phyloP scores from a whole-genome alignment of 2,797 vertebrate genomes.

The Malurus leucopterus region DNA sequence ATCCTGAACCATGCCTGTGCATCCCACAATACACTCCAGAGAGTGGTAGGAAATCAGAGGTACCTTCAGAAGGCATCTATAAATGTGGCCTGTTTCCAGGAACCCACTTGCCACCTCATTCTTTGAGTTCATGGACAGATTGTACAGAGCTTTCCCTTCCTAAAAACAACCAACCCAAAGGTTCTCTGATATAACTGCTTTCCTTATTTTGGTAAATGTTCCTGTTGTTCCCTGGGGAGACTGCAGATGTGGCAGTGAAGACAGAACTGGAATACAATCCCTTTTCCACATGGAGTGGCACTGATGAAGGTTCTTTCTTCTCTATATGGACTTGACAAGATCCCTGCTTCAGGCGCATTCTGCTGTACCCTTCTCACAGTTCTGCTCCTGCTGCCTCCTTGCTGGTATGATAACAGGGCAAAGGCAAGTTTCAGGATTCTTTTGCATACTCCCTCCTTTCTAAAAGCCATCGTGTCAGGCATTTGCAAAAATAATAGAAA shows the following conservation, averaged over 20 bases:
- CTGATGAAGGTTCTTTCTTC: not conserved
- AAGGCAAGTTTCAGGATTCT: not conserved
- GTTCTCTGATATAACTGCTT: not conserved
- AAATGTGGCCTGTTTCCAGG: not conserved
- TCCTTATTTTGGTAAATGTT: constrained; percentile 36
- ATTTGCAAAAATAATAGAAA: not conserved
- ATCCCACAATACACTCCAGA: not conserved
- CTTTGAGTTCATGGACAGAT: not conserved
- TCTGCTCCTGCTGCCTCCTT: not conserved
- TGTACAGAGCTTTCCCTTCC: not conserved
- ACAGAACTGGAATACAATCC: not conserved
- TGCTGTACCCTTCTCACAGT: not conserved
- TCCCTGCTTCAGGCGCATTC: not conserved
- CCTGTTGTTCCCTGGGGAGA: not conserved
- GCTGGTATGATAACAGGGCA: not conserved
- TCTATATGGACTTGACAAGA: not conserved
- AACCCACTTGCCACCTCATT: not conserved
- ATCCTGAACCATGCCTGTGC: not conserved
- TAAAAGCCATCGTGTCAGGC: not conserved
- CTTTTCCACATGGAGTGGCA: not conserved
- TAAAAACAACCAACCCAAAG: not conserved
- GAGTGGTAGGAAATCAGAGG: not conserved
- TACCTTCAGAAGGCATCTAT: not conserved
- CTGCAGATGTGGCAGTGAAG: not conserved
- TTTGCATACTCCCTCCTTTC: not conserved